Base-by-base conservation (phyloP, 2,888 invertebrate species). In the Dryococelus australis region DNA sequence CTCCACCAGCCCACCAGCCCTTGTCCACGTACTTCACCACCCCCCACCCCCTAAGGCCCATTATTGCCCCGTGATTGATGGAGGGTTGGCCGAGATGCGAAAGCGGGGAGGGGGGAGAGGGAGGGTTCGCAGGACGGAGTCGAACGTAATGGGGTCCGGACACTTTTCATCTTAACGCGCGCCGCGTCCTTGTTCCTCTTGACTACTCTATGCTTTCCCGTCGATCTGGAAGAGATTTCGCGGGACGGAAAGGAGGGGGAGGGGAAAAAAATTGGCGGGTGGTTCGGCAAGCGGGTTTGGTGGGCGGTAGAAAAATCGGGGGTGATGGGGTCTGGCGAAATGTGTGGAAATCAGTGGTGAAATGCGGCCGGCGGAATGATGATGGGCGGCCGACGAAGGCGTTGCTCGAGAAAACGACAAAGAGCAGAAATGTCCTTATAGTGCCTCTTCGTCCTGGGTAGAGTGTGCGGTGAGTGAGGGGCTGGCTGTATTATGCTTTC, bases 191-290 rank as follows among this genome's bases (percentile, higher is more conserved):
- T 65, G 65, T 65, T 65, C 24, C 65, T 20, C n/a, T 35, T 16
- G 65, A 65, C 65, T 8, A 65, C 65, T 65, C 65, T 65, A 65
- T 65, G 65, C 65, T 65, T 65, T 65, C 65, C 65, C 65, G 47
- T 47, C 47, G 47, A 47, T 47, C 47, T 47, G 47, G 47, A 47
- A 47, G 47, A 47, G 47, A 47, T 47, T 47, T 47, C 16, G 47
- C 47, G 47, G 47, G 10, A 10, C 47, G 1, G 35, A 4, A 35
- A 35, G n/a, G n/a, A 35, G 35, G 16, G 47, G 47, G 47, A 0
- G 8, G 47, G 12, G 8, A 8, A 10, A 47, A 47, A 47, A 47
- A 47, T 13, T 47, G 10, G 2, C 47, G 10, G 47, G 47, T 47
- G 47, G 2, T 47, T 13, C n/a, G 47, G 47, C 5, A 13, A 47